Evolutionary conservation across 2,888 invertebrate genomes (phyloP), one percentile per base, ranked within the genome.

Genomic region (Erannis defoliaria): DNA sequence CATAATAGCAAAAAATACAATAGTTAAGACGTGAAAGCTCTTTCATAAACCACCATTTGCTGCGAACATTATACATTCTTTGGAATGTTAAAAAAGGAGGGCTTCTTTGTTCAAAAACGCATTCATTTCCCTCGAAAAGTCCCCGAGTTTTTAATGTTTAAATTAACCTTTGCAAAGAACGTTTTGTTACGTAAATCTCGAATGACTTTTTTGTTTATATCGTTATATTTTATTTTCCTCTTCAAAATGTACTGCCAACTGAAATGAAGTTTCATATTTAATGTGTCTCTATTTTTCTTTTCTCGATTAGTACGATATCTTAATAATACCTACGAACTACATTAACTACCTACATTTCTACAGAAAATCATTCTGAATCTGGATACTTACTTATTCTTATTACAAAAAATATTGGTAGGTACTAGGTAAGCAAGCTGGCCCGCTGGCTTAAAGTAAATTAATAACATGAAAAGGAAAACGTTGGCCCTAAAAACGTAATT

Each of bases 31-130:
- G 49, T 23, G 12, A 61, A 53, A 55, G 48, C 42, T 56, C 62
- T 65, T 59, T 62, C 55, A 45, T 55, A 46, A 53, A 46, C 59
- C 42, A 45, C 60, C 54, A 50, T 62, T 62, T 62, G 56, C 55
- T 54, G 56, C 55, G 21, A 61, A 56, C 55, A 67, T 63, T 65
- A 62, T 57, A 63, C 62, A 63, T 66, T 65, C 60, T 62, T 55
- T 37, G 42, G 55, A 65, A 64, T 57, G 62, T 64, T 58, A 23
- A 49, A 53, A 62, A 57, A 64, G 42, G 55, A 50, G 55, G 62
- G 62, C 53, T 59, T 54, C 58, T 66, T 67, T 68, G 64, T 67
- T 65, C 55, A 18, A 33, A 64, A 62, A 65, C 58, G 55, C 64
- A 63, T 65, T 63, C 58, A 55, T 63, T 64, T 63, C 49, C 66